Base-by-base conservation (phyloP, 2,797 vertebrate genomes). In the Masticophis lateralis region DNA sequence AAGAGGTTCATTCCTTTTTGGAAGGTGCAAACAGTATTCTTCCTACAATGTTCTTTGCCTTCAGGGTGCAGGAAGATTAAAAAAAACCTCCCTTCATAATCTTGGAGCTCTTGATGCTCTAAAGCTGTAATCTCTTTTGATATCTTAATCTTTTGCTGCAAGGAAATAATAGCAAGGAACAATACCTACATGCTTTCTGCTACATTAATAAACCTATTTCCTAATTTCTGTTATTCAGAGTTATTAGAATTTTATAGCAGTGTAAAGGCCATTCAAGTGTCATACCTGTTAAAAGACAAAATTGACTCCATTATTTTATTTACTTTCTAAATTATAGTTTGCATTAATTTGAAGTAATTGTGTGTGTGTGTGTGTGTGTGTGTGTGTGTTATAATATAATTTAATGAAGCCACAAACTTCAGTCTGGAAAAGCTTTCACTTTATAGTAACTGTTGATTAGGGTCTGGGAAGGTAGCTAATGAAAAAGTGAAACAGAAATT, bases 391-490 rank as follows among this genome's bases (percentile, higher is more conserved):
- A 51, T 51, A 51, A 51, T 51, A 51, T 51, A 51, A 51, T 51
- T 51, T 51, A 51, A 51, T 51, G 47, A 51, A 51, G 47, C 47
- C 47, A 51, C 47, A 51, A 95, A 97, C 94, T 57, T 94, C 91
- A 97, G 94, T 91, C 95, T 94, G 92, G 95, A 97, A 97, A 96
- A 92, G 95, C 95, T 94, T 97, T 97, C 91, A 95, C 93, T 97
- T 97, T 93, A 94, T 95, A 94, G 18, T 95, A 98, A 97, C 97
- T 97, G 97, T 94, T 96, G 96, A 96, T 97, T 97, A 96, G 94
- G 94, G 89, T 94, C 97, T 96, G 96, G 97, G 96, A 98, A 97
- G 97, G 97, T 97, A 93, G 97, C 96, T 97, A 98, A 98, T 98
- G 96, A 97, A 97, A 96, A 95, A 97, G 95, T 94, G 94, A 96